phyloP scores from a whole-genome alignment of 2,888 invertebrate species.

The Megalurothrips usitatus region DNA sequence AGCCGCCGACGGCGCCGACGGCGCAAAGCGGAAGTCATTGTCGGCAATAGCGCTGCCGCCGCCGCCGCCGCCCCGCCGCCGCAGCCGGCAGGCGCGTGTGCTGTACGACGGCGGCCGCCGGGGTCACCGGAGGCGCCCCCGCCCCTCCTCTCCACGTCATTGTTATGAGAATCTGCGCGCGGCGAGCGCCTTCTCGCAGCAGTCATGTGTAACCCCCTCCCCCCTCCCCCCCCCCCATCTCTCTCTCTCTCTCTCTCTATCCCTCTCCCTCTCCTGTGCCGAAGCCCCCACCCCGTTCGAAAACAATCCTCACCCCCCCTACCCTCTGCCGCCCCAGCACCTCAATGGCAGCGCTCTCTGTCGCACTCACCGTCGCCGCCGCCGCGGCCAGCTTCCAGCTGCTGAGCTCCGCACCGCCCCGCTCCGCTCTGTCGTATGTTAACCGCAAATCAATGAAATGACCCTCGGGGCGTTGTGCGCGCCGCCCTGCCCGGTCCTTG shows the following conservation, averaged over 20 bases:
- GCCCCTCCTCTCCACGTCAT: background rate
- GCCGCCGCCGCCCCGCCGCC: too few species aligned
- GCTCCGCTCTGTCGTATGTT: background rate
- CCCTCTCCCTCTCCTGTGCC: too few species aligned
- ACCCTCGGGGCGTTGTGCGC: background rate
- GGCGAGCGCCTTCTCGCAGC: background rate
- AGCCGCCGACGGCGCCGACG: background rate
- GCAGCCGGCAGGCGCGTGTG: too few species aligned
- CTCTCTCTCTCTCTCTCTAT: too few species aligned
- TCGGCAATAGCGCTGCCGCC: background rate
- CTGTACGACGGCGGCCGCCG: too few species aligned
- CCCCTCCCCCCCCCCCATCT: background rate
- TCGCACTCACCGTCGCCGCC: background rate
- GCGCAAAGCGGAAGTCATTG: background rate
- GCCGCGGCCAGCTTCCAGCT: background rate
- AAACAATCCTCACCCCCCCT: too few species aligned
- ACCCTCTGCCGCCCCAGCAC: too few species aligned
- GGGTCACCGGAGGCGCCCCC: background rate
- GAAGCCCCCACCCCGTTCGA: too few species aligned
- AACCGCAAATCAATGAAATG: conserved; percentile 23
- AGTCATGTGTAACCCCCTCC: background rate
- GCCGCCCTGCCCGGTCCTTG: background rate
- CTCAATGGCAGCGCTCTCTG: too few species aligned
- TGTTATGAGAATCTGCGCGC: background rate
- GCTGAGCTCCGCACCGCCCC: background rate